These are phyloP conservation scores for Hippocampus guttulatus DNA, from an alignment of 2,113 vertebrate genomes.

Conservation along the genomic window DNA sequence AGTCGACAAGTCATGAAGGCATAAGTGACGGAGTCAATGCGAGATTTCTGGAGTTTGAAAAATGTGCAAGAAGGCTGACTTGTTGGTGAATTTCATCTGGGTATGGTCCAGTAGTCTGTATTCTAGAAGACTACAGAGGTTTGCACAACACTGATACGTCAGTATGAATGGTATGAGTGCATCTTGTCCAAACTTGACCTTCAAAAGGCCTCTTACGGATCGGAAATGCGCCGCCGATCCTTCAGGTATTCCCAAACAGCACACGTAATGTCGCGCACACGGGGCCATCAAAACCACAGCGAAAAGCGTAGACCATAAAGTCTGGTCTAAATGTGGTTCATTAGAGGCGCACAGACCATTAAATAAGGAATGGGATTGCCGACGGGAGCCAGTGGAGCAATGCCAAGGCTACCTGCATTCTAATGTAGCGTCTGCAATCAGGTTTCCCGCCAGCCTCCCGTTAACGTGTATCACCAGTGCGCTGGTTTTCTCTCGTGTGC, in stretches of 20 bases:
- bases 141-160: background rate
- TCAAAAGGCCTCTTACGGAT: background rate
- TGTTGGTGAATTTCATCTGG: background rate
- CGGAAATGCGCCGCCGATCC: background rate
- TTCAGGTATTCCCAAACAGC: background rate
- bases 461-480: background rate
- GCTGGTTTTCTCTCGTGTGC: background rate
- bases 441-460: background rate
- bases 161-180: background rate
- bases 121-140: background rate
- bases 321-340: slow-evolving; percentile 1
- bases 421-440: background rate
- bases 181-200: background rate
- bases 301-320: slow-evolving; percentile 1
- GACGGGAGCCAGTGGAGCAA: background rate
- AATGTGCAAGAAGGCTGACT: background rate
- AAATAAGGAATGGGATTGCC: slow-evolving; percentile 5
- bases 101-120: too few relatives aligned
- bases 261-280: background rate
- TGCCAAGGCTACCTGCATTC: slow-evolving; percentile 2
- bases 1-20: background rate
- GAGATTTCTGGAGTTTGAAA: background rate
- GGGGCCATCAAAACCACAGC: background rate
- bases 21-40: background rate
- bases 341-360: slow-evolving; percentile 4